Evolutionary conservation across 2,113 vertebrate species (phyloP).

Genomic region (Neopipo cinnamomea): DNA sequence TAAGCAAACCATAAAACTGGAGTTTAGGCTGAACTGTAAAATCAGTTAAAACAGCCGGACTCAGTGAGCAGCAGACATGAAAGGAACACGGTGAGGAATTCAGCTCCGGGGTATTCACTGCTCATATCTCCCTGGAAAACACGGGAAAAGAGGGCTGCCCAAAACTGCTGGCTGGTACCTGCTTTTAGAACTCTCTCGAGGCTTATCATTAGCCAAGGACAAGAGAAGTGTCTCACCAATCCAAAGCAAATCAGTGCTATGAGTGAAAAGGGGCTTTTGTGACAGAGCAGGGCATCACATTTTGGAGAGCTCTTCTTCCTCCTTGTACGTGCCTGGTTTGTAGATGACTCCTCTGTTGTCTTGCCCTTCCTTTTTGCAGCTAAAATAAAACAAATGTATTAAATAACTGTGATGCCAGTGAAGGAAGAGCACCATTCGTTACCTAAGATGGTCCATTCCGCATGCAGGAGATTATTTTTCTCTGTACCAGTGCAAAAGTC

Average conservation of each 20-base stretch:
- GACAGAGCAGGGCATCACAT: conserved; percentile 62
- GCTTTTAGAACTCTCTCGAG: neutral
- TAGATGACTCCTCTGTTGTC: conserved; percentile 73
- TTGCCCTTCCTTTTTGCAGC: conserved; percentile 46
- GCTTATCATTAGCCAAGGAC: neutral
- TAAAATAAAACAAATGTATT: conserved; percentile 16
- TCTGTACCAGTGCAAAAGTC: neutral
- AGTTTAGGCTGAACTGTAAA: neutral
- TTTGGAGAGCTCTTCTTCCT: conserved; percentile 74
- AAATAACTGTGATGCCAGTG: neutral
- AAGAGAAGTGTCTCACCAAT: neutral
- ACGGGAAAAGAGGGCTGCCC: neutral
- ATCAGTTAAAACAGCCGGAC: neutral
- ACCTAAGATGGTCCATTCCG: neutral
- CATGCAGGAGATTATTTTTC: neutral
- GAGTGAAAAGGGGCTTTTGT: neutral
- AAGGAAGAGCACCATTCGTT: neutral
- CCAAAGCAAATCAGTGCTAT: neutral
- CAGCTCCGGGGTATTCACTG: neutral
- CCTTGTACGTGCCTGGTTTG: conserved; percentile 62
- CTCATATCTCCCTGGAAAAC: neutral
- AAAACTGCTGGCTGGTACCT: neutral
- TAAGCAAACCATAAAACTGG: neutral
- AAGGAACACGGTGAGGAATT: neutral
- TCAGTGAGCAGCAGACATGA: neutral